Conservation (phyloP, 1,140 invertebrate species). For the Eriosoma lanigerum region DNA sequence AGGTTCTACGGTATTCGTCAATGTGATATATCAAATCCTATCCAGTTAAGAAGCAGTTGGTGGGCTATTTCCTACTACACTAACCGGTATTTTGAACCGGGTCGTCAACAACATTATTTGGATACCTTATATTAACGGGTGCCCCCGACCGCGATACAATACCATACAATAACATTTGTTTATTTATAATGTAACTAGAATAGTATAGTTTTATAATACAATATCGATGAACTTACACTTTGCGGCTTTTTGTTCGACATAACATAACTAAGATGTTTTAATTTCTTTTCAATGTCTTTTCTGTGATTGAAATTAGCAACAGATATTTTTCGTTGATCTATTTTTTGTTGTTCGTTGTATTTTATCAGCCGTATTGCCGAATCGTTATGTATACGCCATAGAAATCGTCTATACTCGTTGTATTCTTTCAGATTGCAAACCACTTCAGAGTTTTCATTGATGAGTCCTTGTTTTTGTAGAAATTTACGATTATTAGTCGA, state of each 20-base stretch:
- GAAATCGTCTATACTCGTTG: constrained; percentile 6
- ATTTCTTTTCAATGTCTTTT: constrained; percentile 3
- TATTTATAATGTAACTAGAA: too few relatives aligned
- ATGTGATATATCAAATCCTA: too few relatives aligned
- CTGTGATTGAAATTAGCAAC: background rate
- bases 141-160: too few relatives aligned
- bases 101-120: too few relatives aligned
- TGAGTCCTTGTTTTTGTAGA: constrained; percentile 2
- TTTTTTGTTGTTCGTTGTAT: background rate
- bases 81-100: too few relatives aligned
- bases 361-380: background rate
- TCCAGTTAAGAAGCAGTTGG: too few relatives aligned
- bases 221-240: background rate
- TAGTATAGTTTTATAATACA: too few relatives aligned
- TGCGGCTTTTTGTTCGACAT: background rate
- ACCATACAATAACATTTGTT: too few relatives aligned
- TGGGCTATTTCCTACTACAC: too few relatives aligned
- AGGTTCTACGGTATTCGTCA: too few relatives aligned
- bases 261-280: background rate
- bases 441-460: background rate
- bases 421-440: constrained; percentile 14
- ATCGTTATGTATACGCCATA: constrained; percentile 3
- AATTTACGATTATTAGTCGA: background rate
- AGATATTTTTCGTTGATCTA: background rate
- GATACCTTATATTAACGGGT: too few relatives aligned